These are phyloP conservation scores for Opisthograptis luteolata DNA, from an alignment of 2,888 invertebrate species.

Conservation along the genomic window DNA sequence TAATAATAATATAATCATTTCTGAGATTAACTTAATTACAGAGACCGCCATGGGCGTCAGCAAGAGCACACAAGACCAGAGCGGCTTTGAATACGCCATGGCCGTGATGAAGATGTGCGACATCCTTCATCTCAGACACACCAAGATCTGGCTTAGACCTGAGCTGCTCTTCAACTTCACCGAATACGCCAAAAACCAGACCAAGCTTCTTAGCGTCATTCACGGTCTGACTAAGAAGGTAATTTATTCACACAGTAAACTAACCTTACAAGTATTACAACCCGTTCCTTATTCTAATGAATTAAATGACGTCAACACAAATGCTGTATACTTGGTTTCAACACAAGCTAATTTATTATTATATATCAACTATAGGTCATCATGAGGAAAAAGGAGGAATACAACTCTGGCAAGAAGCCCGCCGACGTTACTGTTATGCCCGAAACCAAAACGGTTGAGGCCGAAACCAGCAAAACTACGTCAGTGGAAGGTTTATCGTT, in stretches of 20 bases:
- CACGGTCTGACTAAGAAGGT: constrained; percentile 93
- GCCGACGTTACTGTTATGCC: constrained; percentile 53
- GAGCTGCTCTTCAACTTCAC: constrained; percentile 91
- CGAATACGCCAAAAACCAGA: constrained; percentile 89
- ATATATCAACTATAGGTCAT: constrained; percentile 77
- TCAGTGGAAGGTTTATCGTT: constrained; percentile 88
- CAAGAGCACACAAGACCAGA: constrained; percentile 91
- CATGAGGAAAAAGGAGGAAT: constrained; percentile 90
- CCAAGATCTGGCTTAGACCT: constrained; percentile 90
- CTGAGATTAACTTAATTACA: constrained; percentile 51
- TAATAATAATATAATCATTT: neutral
- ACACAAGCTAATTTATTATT: constrained; percentile 9
- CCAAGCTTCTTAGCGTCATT: constrained; percentile 89
- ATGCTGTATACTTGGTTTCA: neutral
- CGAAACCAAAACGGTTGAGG: constrained; percentile 47
- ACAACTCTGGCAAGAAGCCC: constrained; percentile 85
- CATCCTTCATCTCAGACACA: constrained; percentile 92
- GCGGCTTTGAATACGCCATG: constrained; percentile 93
- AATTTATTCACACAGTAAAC: constrained; percentile 19
- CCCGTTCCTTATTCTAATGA: constrained; percentile 20
- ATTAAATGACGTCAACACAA: constrained; percentile 4
- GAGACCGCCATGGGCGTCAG: constrained; percentile 96
- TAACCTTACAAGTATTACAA: constrained; percentile 1
- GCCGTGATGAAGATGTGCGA: constrained; percentile 96
- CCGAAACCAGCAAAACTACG: constrained; percentile 52